Evolutionary conservation across 2,113 vertebrate genomes (phyloP).

Genomic region (Rostratula benghalensis): DNA sequence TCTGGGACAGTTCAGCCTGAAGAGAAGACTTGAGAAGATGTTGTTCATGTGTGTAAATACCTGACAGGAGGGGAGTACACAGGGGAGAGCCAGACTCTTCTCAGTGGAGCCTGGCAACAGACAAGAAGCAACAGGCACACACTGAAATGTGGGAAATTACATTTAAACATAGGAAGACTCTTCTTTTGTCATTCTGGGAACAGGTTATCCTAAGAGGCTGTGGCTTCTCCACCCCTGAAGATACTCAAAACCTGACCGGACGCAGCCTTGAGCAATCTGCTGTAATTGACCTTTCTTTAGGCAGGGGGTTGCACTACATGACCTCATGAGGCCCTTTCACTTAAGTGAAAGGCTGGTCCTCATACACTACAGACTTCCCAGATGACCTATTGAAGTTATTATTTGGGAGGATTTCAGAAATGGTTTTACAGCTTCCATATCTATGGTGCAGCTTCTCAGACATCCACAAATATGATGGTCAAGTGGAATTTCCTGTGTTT

Average conservation of each 20-base stretch:
- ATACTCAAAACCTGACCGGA: neutral
- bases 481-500: neutral
- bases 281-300: neutral
- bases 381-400: neutral
- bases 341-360: neutral
- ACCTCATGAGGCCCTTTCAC: neutral
- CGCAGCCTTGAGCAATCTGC: neutral
- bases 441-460: neutral
- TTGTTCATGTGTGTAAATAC: neutral
- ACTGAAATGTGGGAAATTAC: neutral
- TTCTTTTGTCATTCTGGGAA: neutral
- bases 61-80: neutral
- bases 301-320: neutral
- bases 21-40: neutral
- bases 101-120: neutral
- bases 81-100: neutral
- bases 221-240: neutral
- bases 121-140: neutral
- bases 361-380: neutral
- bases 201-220: neutral
- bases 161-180: neutral
- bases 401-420: neutral
- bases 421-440: neutral
- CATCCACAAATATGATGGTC: neutral
- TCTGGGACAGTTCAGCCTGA: neutral